Evolutionary conservation across 2,797 vertebrate genomes (phyloP), one percentile per base, ranked within the genome.

Genomic region (Rhodeus uyekii): DNA sequence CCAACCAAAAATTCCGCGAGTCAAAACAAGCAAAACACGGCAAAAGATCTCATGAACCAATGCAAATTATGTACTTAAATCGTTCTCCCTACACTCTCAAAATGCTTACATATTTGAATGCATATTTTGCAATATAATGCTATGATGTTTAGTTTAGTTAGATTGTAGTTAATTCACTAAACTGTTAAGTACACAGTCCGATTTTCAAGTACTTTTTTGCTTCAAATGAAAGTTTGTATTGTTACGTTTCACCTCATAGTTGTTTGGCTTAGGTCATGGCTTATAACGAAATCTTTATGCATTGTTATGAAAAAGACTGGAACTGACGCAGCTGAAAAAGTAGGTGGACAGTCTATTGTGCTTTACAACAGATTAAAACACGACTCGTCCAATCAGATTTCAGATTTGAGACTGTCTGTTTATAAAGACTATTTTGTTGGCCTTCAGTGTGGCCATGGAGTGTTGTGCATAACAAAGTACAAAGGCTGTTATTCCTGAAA

Each of bases 401-500:
- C 19, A 71, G 27, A 39, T 18, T 42, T 18, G 3, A 10, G 67
- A 46, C 18, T 16, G 3, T 68, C 12, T 42, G 4, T 36, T 63
- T n/a, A 46, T 44, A 44, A n/a, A 58, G 5, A 60, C 10, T 29
- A 1, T 34, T 60, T 48, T 16, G 24, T 5, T 46, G 10, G 22
- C 7, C 55, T 27, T 64, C 32, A 29, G 5, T 27, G 14, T 48
- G 32, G 63, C 46, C 34, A 13, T 78, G 61, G 76, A 67, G 48
- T 39, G 19, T 53, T 53, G 38, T 32, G 39, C 46, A 63, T 12
- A 36, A 32, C 13, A 38, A 7, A 44, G 27, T 58, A 29, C 58
- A 64, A n/a, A 27, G 58, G 44, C 55, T 55, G 19, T 81, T 82
- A 48, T 78, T 76, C 29, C 71, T 55, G 34, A 74, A 44, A 81